Evolutionary conservation across 2,113 vertebrate species (phyloP).

Genomic region (Xerus inauris): DNA sequence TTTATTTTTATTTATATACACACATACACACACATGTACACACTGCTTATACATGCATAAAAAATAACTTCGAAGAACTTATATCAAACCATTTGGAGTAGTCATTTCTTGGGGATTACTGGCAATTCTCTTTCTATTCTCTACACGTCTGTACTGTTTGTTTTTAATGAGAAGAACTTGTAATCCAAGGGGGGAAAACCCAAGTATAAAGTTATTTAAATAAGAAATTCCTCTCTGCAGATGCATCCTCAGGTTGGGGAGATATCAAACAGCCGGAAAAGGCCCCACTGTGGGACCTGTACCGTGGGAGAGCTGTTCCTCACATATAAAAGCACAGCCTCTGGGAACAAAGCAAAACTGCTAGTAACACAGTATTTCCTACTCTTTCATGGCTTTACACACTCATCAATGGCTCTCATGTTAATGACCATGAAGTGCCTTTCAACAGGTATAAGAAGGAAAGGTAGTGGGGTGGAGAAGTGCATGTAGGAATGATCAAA

Average conservation of each 20-base stretch:
- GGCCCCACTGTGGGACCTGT: constrained; percentile 58
- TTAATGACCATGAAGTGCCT: constrained; percentile 71
- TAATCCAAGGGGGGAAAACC: neutral
- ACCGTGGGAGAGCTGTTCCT: constrained; percentile 57
- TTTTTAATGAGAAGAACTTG: constrained; percentile 52
- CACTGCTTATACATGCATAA: neutral
- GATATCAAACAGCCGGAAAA: constrained; percentile 73
- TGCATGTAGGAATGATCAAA: constrained; percentile 52
- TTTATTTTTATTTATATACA: neutral
- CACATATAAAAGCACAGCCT: constrained; percentile 68
- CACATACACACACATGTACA: constrained; percentile 1
- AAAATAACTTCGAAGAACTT: neutral
- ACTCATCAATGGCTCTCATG: constrained; percentile 70
- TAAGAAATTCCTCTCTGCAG: constrained; percentile 68
- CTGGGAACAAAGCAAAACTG: constrained; percentile 49
- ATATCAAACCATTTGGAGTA: neutral
- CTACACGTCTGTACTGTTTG: constrained; percentile 31
- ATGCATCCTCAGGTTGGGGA: constrained; percentile 76
- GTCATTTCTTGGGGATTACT: neutral
- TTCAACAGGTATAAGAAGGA: constrained; percentile 69
- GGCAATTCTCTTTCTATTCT: constrained; percentile 46
- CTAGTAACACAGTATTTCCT: constrained; percentile 42
- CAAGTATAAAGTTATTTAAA: constrained; percentile 46
- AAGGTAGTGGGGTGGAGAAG: constrained; percentile 24
- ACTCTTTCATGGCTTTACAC: constrained; percentile 47